Percentiles rank a stretch among this genome's conserved stretches.
phyloP scores from a whole-genome alignment of 2,113 vertebrate species.

The Phyllopteryx taeniolatus region DNA sequence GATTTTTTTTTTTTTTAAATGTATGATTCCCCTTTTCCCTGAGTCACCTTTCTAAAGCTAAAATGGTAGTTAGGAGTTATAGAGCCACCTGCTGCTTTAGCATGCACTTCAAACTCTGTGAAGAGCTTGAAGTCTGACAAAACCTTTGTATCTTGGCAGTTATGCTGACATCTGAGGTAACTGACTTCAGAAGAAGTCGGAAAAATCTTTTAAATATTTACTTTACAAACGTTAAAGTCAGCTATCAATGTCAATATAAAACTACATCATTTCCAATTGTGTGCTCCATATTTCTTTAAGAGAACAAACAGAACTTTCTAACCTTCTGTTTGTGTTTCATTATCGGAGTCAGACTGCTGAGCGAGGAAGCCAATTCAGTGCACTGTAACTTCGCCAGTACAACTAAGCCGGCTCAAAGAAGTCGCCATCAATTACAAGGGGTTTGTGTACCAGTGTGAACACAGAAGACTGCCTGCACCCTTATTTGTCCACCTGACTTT shows the following conservation, averaged over 20 bases:
- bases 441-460: conserved; percentile 2
- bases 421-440: background rate
- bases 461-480: background rate
- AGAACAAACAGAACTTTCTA: background rate
- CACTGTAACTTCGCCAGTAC: conserved; percentile 5
- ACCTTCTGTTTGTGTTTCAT: background rate
- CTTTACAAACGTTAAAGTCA: background rate
- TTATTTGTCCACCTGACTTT: conserved; percentile 4
- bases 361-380: background rate
- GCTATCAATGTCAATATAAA: background rate
- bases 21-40: too few relatives aligned
- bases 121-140: too few relatives aligned
- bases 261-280: background rate
- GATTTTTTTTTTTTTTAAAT: too few relatives aligned
- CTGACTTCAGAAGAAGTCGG: background rate
- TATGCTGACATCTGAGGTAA: too few relatives aligned
- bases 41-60: too few relatives aligned
- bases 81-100: too few relatives aligned
- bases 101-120: too few relatives aligned
- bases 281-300: background rate
- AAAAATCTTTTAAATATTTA: background rate
- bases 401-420: background rate
- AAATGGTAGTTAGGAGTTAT: too few relatives aligned
- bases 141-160: too few relatives aligned
- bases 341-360: background rate